A percentile compares a stretch with the other conserved stretches of the same genome.
These are phyloP conservation scores for Oxystoma pomonae DNA, from an alignment of 2,888 invertebrate species.

Conservation along the genomic window DNA sequence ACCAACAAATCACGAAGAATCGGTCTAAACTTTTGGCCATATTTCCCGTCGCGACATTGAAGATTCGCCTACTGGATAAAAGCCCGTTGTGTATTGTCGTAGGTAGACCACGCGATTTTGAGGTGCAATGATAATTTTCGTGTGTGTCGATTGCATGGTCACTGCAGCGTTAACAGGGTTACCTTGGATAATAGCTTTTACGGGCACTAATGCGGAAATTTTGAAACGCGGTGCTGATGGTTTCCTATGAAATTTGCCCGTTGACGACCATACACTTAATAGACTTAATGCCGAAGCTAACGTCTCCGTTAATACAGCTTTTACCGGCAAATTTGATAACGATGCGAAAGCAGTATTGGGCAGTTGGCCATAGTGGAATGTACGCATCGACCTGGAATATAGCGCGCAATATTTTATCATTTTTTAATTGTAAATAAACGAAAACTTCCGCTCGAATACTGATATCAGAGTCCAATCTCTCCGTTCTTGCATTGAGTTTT, in stretches of 20 bases:
- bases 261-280: no score
- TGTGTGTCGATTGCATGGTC: slow-evolving; percentile 11
- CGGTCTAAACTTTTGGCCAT: background rate
- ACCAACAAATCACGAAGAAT: no score
- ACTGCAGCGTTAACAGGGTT: background rate
- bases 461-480: no score
- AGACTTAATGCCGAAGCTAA: background rate
- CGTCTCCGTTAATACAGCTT: no score
- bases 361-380: no score
- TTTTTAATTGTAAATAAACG: no score
- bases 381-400: no score
- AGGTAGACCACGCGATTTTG: slow-evolving; percentile 3
- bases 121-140: slow-evolving; percentile 17
- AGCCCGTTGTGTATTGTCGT: slow-evolving; percentile 10
- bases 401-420: no score
- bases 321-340: no score
- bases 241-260: background rate
- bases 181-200: background rate
- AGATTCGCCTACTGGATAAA: slow-evolving; percentile 17
- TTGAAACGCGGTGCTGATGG: background rate
- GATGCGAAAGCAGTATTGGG: no score
- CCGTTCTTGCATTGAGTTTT: no score
- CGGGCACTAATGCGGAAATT: background rate
- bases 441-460: no score
- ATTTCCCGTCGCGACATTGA: slow-evolving; percentile 12